phyloP scores from a whole-genome alignment of 1,140 invertebrate species.

The Bombus balteatus region DNA sequence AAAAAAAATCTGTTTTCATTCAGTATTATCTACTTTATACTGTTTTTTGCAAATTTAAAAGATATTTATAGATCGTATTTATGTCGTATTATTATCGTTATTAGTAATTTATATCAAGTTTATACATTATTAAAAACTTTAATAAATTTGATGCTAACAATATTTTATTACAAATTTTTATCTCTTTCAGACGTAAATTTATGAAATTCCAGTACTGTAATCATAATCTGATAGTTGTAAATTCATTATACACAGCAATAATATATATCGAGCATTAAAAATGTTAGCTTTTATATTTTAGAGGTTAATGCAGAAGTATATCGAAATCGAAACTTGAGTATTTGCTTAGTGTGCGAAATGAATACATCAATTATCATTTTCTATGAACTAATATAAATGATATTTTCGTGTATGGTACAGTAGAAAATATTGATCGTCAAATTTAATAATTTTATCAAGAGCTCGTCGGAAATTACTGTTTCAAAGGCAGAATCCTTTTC shows the following conservation, averaged over 20 bases:
- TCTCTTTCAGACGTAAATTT: background rate
- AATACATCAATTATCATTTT: conserved; percentile 1
- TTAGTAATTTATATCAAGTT: background rate
- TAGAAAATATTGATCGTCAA: conserved; percentile 39
- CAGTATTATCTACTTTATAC: background rate
- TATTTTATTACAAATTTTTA: background rate
- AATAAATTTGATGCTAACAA: background rate
- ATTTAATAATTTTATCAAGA: conserved; percentile 35
- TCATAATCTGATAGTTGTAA: background rate
- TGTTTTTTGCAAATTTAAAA: background rate
- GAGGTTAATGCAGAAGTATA: conserved; percentile 53
- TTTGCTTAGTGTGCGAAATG: background rate
- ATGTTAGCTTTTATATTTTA: conserved; percentile 44
- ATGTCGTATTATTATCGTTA: conserved; percentile 10
- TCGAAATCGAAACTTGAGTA: conserved; percentile 33
- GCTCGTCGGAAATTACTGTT: conserved; percentile 36
- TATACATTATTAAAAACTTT: conserved; percentile 12
- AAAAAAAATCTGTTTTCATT: background rate
- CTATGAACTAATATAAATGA: background rate
- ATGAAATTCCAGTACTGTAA: background rate
- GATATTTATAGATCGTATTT: background rate
- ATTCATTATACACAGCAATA: conserved; percentile 20
- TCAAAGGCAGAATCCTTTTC: conserved; percentile 52
- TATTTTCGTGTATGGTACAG: background rate
- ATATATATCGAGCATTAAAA: conserved; percentile 10